Base-by-base conservation (phyloP, 2,113 vertebrate genomes). In the Hemichromis elongatus region DNA sequence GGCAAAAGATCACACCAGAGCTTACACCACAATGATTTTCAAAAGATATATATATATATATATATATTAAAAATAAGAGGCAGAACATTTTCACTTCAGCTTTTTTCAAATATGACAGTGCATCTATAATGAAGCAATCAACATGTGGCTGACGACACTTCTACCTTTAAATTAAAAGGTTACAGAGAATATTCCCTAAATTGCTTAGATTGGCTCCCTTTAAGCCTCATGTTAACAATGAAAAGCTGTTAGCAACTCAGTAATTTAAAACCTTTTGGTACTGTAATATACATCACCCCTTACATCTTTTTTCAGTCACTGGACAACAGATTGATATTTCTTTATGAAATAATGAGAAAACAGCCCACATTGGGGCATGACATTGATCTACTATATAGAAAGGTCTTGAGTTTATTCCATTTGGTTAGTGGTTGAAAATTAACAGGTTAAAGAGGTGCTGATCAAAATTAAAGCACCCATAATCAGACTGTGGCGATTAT, bases 41-140 rank as follows among this genome's bases (percentile, higher is more conserved):
- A 50, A 73, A 30, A 47, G 14, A 30, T 30, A 50, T 50, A 12
- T 9, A 75, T 47, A 9, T 66, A 82, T n/a, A 63, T n/a, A 28
- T 28, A 28, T 28, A 28, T 28, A 28, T 3, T 28, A 28, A 81
- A 75, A 84, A 57, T 16, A 11, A 12, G 55, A 59, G 6, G 54
- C 14, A 3, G 53, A 95, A 87, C 87, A 92, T 89, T 93, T 93
- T 94, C 90, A 92, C 91, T 83, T 88, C 13, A 47, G 5, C 10
- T 30, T 52, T 57, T 4, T 61, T 56, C 45, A 10, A 61, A 40
- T 47, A 45, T 21, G n/a, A 42, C 16, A 52, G 10, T 33, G 70
- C 18, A n/a, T 50, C 70, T 33, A 50, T 52, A 11, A 75, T 75
- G 45, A 75, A 30, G 45, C 16, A 75, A 75, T 75, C 26, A 75